These are phyloP conservation scores for Hippocampus barbouri DNA, from an alignment of 2,113 vertebrate species.

Conservation along the genomic window DNA sequence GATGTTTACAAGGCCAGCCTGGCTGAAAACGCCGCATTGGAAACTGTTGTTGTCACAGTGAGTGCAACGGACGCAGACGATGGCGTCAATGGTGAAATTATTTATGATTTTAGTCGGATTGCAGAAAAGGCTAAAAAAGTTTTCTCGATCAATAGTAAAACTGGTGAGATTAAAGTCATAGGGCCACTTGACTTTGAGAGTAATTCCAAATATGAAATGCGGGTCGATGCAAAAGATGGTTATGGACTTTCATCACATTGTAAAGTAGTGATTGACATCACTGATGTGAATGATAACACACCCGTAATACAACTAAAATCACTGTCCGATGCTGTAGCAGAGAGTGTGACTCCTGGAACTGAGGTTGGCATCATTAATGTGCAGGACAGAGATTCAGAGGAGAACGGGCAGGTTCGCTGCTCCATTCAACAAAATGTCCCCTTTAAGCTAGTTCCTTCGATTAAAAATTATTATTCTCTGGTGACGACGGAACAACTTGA, in stretches of 20 bases:
- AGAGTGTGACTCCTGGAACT: constrained; percentile 65
- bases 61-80: constrained; percentile 1
- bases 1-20: constrained; percentile 30
- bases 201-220: constrained; percentile 5
- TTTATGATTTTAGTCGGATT: background rate
- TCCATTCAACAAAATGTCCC: constrained; percentile 57
- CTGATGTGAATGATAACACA: constrained; percentile 74
- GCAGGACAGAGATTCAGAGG: constrained; percentile 68
- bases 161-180: background rate
- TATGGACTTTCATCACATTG: constrained; percentile 56
- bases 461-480: constrained; percentile 60
- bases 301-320: constrained; percentile 69
- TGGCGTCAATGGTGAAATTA: background rate
- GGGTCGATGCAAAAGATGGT: constrained; percentile 58
- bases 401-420: constrained; percentile 66
- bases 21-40: background rate
- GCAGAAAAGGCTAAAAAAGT: background rate
- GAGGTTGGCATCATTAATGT: constrained; percentile 75
- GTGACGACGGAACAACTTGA: constrained; percentile 51
- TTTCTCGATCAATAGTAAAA: background rate
- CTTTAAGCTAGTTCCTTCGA: constrained; percentile 68
- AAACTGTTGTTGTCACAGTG: background rate
- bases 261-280: constrained; percentile 64
- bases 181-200: constrained; percentile 2
- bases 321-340: constrained; percentile 56